A percentile compares a stretch with the other conserved stretches of the same genome.
These are phyloP conservation scores for Saccopteryx leptura DNA, from an alignment of 2,113 vertebrate species.

Conservation along the genomic window DNA sequence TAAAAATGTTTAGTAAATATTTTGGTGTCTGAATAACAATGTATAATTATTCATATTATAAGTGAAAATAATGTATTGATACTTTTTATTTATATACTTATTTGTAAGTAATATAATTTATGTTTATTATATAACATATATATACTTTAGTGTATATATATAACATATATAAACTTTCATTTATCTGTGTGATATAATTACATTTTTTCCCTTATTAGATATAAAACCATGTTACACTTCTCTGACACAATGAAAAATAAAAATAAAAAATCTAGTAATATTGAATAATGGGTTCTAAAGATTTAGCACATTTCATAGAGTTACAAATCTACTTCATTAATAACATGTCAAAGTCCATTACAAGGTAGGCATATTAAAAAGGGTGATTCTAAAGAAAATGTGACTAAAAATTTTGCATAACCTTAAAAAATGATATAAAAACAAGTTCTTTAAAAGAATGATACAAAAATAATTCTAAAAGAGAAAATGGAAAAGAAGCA, in stretches of 20 bases:
- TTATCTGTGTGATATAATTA: slow-evolving; percentile 15
- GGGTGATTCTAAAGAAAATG: neutral
- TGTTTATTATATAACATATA: too few species aligned
- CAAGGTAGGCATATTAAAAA: slow-evolving; percentile 51
- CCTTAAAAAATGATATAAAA: slow-evolving; percentile 25
- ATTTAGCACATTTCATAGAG: slow-evolving; percentile 61
- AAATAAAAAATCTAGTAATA: slow-evolving; percentile 4
- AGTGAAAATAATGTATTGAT: neutral
- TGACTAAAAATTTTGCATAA: neutral
- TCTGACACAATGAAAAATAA: neutral
- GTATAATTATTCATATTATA: neutral
- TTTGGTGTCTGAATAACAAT: neutral
- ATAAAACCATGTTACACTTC: neutral
- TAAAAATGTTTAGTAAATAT: slow-evolving; percentile 14
- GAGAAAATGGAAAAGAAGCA: neutral
- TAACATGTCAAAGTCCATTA: slow-evolving; percentile 28
- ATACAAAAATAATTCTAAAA: neutral
- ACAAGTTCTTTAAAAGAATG: neutral
- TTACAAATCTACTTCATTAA: slow-evolving; percentile 75
- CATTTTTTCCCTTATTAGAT: slow-evolving; percentile 2
- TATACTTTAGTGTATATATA: too few species aligned
- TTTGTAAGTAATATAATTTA: neutral
- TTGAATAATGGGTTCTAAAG: slow-evolving; percentile 38
- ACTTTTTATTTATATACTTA: neutral
- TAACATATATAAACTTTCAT: slow-evolving; percentile 5